Evolutionary conservation across 2,113 vertebrate species (phyloP), one percentile per base, ranked within the genome.

Genomic region (Corythornis vintsioides): DNA sequence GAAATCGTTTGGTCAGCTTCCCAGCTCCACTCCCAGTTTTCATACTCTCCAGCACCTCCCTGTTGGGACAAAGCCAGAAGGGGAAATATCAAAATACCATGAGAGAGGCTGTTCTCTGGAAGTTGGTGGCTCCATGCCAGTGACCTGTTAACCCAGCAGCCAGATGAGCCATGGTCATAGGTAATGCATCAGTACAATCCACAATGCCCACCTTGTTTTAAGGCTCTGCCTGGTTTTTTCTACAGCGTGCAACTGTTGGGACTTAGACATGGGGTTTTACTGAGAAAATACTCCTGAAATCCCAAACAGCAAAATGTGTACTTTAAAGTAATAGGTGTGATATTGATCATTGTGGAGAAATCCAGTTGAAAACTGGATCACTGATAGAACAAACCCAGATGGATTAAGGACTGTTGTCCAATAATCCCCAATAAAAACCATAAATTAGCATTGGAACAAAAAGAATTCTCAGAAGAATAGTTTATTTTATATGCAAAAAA

Each of bases 1-100:
- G 61, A 83, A 95, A 93, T 75, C 3, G 2, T 86, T 95, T 95
- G 80, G 70, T 94, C 86, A 86, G 61, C 65, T 96, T 96, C 86
- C 83, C 73, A 90, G 56, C 43, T 92, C 86, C 88, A 86, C 88
- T 93, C 93, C 92, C 88, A 81, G 86, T 82, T 92, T 94, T 92
- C 66, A 61, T 84, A 71, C 26, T 45, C 79, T 88, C 57, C 61
- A 67, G 56, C 43, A 92, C 83, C 95, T 94, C 92, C 61, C 73
- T 83, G 28, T 67, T 95, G 93, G 92, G 73, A 72, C 15, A 65
- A 93, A 90, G 85, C 84, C 94, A 96, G 56, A 55, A 85, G 55
- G 60, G 71, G 82, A 96, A 96, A 91, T 95, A 95, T 77, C 89
- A 67, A 92, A 96, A 93, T 89, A 92, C 71, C 59, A 24, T 85